phyloP scores from a whole-genome alignment of 2,888 invertebrate species.

The Chironomus riparius region DNA sequence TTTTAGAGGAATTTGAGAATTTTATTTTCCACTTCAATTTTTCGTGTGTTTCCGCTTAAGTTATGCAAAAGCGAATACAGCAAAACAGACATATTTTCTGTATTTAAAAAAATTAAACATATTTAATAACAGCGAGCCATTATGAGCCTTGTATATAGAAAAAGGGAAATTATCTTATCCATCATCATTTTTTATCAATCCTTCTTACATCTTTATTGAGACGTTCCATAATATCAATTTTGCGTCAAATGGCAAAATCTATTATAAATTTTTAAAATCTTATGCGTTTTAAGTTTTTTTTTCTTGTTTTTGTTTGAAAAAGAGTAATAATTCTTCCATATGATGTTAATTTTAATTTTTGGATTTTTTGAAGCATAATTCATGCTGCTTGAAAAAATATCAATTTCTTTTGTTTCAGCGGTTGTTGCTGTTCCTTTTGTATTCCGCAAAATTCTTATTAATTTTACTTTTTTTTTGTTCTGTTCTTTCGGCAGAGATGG shows the following conservation, averaged over 20 bases:
- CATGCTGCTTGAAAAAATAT: not conserved
- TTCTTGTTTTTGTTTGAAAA: not conserved
- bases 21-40: too few species aligned
- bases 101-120: not conserved
- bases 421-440: not conserved
- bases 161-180: not conserved
- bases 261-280: slow-evolving; percentile 7
- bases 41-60: not conserved
- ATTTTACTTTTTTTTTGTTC: not conserved
- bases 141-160: not conserved
- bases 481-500: not conserved
- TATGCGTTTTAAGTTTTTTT: slow-evolving; percentile 1
- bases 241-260: slow-evolving; percentile 5
- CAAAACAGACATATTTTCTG: not conserved
- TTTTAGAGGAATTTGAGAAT: too few species aligned
- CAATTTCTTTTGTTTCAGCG: not conserved
- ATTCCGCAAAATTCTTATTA: not conserved
- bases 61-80: not conserved
- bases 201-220: not conserved
- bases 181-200: not conserved
- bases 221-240: not conserved
- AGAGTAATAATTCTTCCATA: slow-evolving; percentile 25
- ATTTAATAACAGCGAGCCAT: not conserved
- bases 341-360: not conserved
- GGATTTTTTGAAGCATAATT: not conserved